phyloP scores from a whole-genome alignment of 2,797 vertebrate species.

The Telmatherina bonti region DNA sequence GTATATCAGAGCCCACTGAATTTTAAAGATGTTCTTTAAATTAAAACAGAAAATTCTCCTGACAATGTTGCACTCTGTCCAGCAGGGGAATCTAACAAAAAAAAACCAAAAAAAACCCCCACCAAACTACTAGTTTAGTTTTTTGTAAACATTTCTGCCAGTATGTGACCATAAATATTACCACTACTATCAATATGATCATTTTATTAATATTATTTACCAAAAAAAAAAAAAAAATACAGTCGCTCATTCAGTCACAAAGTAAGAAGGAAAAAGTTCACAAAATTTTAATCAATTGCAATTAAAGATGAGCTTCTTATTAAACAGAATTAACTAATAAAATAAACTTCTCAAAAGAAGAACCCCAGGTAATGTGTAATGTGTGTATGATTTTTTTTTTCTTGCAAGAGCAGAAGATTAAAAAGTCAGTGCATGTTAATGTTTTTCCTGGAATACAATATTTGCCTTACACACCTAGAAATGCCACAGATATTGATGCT shows the following conservation, averaged over 20 bases:
- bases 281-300: background rate
- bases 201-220: no score
- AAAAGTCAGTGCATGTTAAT: constrained; percentile 23
- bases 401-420: background rate
- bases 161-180: background rate
- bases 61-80: background rate
- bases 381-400: background rate
- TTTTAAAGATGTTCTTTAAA: constrained; percentile 28
- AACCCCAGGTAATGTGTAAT: background rate
- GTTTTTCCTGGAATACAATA: constrained; percentile 26
- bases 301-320: background rate
- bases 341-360: background rate
- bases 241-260: background rate
- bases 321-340: background rate
- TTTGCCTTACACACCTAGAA: background rate
- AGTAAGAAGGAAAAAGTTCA: background rate
- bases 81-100: background rate
- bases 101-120: no score
- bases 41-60: background rate
- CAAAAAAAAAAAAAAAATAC: no score
- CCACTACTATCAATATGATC: no score
- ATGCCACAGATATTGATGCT: background rate
- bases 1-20: constrained; percentile 6
- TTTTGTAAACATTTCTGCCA: background rate
- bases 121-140: background rate